phyloP scores from a whole-genome alignment of 92 coral and sea anemone species.

The Anthopleura xanthogrammica region DNA sequence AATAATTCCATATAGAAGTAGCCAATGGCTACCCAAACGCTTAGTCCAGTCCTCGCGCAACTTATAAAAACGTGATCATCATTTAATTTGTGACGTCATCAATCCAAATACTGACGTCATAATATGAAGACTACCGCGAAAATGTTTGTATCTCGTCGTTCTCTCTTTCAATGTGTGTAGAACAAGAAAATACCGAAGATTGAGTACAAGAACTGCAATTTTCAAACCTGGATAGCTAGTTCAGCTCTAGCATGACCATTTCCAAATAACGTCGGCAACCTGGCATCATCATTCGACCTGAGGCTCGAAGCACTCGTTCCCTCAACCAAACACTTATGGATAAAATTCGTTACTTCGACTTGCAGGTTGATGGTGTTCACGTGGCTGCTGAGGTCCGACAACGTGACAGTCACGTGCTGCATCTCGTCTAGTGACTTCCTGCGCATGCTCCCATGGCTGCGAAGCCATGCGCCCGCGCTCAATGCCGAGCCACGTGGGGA shows the following conservation, averaged over 20 bases:
- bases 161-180: neutral
- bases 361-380: slow-evolving; percentile 87
- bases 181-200: neutral
- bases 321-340: slow-evolving; percentile 76
- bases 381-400: slow-evolving; percentile 82
- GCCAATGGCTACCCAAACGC: no score
- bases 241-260: slow-evolving; percentile 79
- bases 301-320: slow-evolving; percentile 52
- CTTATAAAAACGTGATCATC: no score
- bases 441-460: slow-evolving; percentile 54
- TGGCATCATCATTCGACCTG: slow-evolving; percentile 45
- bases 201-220: neutral
- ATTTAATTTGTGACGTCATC: neutral
- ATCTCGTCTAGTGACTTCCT: slow-evolving; percentile 59
- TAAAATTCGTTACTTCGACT: slow-evolving; percentile 83
- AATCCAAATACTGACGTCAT: no score
- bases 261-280: slow-evolving; percentile 87
- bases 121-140: neutral
- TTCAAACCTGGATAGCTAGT: slow-evolving; percentile 80
- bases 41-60: no score
- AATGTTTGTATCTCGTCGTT: neutral
- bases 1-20: no score
- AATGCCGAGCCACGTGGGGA: slow-evolving; percentile 82
- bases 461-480: slow-evolving; percentile 78
- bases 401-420: slow-evolving; percentile 68